These are phyloP conservation scores for Neopipo cinnamomea DNA, from an alignment of 2,113 vertebrate genomes.

Conservation along the genomic window DNA sequence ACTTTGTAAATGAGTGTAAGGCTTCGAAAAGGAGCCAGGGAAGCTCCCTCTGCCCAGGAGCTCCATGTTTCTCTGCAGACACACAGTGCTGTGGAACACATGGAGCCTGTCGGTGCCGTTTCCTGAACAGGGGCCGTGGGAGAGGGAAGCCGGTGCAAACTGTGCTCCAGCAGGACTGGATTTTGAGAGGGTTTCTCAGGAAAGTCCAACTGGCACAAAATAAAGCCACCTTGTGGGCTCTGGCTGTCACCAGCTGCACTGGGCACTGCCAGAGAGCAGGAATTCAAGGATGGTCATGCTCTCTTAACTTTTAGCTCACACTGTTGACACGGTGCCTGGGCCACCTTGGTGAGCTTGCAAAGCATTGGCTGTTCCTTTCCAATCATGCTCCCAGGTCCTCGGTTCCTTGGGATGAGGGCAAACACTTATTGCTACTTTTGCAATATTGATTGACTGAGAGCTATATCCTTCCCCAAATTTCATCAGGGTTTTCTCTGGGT, in stretches of 20 bases:
- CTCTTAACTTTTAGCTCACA: background rate
- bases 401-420: background rate
- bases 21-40: background rate
- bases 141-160: background rate
- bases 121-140: background rate
- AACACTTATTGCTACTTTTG: background rate
- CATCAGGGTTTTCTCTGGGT: background rate
- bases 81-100: background rate
- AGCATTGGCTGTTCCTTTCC: background rate
- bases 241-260: rapidly evolving
- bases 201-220: background rate
- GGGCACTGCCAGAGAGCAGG: background rate
- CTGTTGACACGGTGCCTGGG: background rate
- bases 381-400: rapidly evolving
- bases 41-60: background rate
- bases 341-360: background rate
- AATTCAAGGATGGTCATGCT: background rate
- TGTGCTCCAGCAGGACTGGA: background rate
- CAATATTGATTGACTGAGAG: background rate
- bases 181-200: background rate
- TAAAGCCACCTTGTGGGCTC: background rate
- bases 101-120: background rate
- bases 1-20: background rate
- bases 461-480: background rate
- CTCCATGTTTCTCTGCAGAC: background rate